A percentile compares a stretch with the other conserved stretches of the same genome.
phyloP scores from a whole-genome alignment of 2,113 vertebrate species.

The Sorex araneus region DNA sequence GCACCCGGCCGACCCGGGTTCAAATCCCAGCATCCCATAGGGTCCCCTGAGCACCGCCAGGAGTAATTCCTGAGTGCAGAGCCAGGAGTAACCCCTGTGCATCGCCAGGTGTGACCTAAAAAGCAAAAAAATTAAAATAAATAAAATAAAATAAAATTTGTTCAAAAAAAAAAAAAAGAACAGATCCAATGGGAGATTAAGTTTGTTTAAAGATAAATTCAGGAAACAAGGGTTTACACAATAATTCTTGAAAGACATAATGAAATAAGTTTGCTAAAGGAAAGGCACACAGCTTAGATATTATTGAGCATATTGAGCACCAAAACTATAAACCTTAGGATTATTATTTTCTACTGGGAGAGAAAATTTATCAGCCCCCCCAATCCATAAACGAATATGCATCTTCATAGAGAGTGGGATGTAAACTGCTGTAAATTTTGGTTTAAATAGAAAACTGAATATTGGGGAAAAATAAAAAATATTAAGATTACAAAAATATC shows the following conservation, averaged over 20 bases:
- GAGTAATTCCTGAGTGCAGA: no score
- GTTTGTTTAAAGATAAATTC: background rate
- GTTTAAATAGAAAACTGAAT: background rate
- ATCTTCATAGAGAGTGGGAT: background rate
- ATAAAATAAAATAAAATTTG: no score
- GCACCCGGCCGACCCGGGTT: no score
- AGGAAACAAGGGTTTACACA: constrained; percentile 32
- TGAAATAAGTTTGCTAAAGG: background rate
- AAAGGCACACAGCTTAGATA: background rate
- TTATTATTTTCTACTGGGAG: constrained; percentile 5
- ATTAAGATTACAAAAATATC: background rate
- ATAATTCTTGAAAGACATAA: constrained; percentile 13
- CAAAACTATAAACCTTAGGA: background rate
- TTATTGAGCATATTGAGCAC: background rate
- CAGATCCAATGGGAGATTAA: background rate
- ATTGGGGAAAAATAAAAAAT: background rate
- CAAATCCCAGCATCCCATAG: no score
- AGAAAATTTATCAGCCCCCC: constrained; percentile 23
- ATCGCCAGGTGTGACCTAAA: no score
- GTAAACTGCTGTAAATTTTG: background rate
- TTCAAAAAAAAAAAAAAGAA: no score
- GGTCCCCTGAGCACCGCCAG: no score
- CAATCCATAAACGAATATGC: background rate
- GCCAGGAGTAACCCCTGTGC: no score
- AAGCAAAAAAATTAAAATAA: no score